Base-by-base conservation (phyloP, 2,888 invertebrate genomes). In the Stenurella melanura region DNA sequence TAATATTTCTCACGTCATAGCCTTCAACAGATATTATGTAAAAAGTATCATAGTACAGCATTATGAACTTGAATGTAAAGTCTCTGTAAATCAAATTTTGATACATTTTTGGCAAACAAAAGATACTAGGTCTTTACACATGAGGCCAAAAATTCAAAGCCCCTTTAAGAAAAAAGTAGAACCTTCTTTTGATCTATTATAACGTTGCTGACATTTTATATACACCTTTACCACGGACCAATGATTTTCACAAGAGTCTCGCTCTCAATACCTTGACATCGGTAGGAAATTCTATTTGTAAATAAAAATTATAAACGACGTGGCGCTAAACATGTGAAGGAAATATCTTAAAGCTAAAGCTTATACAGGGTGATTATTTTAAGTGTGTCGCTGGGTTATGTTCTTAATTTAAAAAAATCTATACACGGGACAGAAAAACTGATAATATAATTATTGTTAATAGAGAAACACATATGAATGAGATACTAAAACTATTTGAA, bases 301-400 rank as follows among this genome's bases (percentile, higher is more conserved):
- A 54, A 50, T 54, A 67, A 50, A 26, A 54, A 67, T 67, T 56
- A 67, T 67, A 67, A 67, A 26, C 67, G 50, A 67, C 67, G 54
- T 54, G 54, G 21, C 7, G 70, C 42, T 12, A 50, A 42, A 21
- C 17, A 50, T 10, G 7, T 10, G 58, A 18, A 12, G 58, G 58
- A 11, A 3, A 18, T 12, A 4, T 11, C 18, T n/a, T n/a, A n/a
- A n/a, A n/a, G 57, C 57, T 57, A 9, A 57, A 17, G 57, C 57
- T 57, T 17, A 4, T 57, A 42, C 42, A 42, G 4, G 42, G 12
- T 34, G 42, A 42, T 42, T 42, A 42, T 42, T 42, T 42, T 42
- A 42, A 11, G 42, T 42, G 42, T 15, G 0, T 26, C 4, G 21
- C 21, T 26, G 2, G 21, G 4, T 3, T 26, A 3, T 26, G 21